Percentiles rank a stretch among this genome's conserved stretches.
These are phyloP conservation scores for Danio tinwini DNA, from an alignment of 2,797 vertebrate genomes.

Conservation along the genomic window DNA sequence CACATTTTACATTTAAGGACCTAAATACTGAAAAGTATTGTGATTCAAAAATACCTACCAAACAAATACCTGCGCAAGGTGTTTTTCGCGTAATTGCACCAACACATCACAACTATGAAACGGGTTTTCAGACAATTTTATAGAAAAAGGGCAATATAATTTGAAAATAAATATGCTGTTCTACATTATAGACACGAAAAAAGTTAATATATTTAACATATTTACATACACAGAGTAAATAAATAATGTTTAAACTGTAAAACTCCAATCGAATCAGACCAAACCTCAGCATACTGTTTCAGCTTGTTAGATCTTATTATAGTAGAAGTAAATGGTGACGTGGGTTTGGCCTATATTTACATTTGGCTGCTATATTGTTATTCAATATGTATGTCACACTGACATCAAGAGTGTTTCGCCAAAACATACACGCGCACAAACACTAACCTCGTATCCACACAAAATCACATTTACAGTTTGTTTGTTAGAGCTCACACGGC, in stretches of 20 bases:
- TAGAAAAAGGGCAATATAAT: slow-evolving; percentile 87
- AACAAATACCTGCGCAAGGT: not conserved
- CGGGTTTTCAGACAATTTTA: slow-evolving; percentile 77
- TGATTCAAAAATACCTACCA: not conserved
- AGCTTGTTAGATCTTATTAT: slow-evolving; percentile 38
- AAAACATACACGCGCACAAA: slow-evolving; percentile 21
- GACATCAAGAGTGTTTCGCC: slow-evolving; percentile 1
- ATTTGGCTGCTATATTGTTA: slow-evolving; percentile 54
- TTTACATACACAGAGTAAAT: slow-evolving; percentile 66
- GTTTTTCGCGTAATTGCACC: not conserved
- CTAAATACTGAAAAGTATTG: not conserved
- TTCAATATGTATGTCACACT: slow-evolving; percentile 32
- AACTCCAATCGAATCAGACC: slow-evolving; percentile 66
- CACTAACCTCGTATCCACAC: slow-evolving; percentile 8
- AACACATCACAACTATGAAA: slow-evolving; percentile 37
- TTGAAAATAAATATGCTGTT: slow-evolving; percentile 99
- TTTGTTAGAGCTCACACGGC: slow-evolving; percentile 17
- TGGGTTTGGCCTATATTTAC: slow-evolving; percentile 45
- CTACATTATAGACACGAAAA: slow-evolving; percentile 87
- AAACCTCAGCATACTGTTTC: slow-evolving; percentile 12
- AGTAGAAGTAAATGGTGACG: slow-evolving; percentile 37
- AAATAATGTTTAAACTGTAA: slow-evolving; percentile 73
- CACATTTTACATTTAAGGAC: not conserved
- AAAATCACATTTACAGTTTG: slow-evolving; percentile 27
- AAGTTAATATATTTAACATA: slow-evolving; percentile 88